These are phyloP conservation scores for Pavo muticus DNA, from an alignment of 2,113 vertebrate genomes.

Conservation along the genomic window DNA sequence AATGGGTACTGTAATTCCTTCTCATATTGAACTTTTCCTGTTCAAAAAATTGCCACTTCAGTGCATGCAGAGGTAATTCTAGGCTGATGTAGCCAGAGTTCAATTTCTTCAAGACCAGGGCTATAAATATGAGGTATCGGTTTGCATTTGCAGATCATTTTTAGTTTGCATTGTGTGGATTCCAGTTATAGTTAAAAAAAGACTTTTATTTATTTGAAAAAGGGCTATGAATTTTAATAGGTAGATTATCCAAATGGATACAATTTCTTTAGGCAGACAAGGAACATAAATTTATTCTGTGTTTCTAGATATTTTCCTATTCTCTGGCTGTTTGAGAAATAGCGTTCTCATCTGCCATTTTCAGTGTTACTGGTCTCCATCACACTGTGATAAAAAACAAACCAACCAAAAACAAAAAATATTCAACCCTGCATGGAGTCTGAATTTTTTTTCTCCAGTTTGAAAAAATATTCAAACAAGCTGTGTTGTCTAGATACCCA, in stretches of 20 bases:
- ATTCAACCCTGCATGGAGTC: not conserved
- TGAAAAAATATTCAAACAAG: not conserved
- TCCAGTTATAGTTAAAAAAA: not conserved
- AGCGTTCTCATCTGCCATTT: not conserved
- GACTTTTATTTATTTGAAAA: not conserved
- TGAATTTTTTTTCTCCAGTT: not conserved
- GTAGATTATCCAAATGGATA: not conserved
- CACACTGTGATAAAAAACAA: not conserved
- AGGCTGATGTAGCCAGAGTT: not conserved
- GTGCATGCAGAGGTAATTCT: not conserved
- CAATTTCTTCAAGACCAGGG: not conserved
- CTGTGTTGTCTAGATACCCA: not conserved
- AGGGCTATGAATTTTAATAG: not conserved
- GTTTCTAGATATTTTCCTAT: not conserved
- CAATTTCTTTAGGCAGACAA: not conserved
- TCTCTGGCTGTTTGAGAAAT: not conserved
- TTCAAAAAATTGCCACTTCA: not conserved
- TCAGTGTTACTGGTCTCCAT: not conserved
- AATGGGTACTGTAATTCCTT: not conserved
- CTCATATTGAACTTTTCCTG: not conserved
- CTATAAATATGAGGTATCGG: not conserved
- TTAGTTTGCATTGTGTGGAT: not conserved
- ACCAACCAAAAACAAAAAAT: not conserved
- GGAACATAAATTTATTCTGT: not conserved
- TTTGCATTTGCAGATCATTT: not conserved